Conservation (phyloP, 23 tunicate genomes). For the Phallusia fumigata region DNA sequence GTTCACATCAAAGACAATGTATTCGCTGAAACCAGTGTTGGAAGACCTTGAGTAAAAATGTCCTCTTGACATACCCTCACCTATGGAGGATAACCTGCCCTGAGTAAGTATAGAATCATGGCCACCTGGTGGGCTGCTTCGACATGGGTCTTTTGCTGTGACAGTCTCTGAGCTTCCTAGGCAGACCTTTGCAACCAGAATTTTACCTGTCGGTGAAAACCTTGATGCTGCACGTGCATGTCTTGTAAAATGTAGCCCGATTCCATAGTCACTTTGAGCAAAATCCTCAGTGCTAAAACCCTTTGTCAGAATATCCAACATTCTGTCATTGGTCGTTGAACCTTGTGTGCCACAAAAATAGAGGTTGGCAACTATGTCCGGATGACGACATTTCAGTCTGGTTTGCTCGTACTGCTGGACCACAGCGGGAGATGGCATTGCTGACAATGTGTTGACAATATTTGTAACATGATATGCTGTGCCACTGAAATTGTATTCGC, state of each 20-base stretch:
- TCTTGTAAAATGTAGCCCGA: conserved; percentile 47
- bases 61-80: background rate
- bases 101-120: conserved; percentile 54
- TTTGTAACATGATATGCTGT: conserved; percentile 13
- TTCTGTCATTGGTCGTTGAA: background rate
- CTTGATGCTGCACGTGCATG: conserved; percentile 53
- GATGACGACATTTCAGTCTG: conserved; percentile 21
- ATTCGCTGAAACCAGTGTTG: conserved; percentile 38
- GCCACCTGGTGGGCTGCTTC: conserved; percentile 46
- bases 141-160: conserved; percentile 24
- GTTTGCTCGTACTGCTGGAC: conserved; percentile 6
- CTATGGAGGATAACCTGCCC: conserved; percentile 31
- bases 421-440: conserved; percentile 15
- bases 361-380: conserved; percentile 48
- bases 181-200: conserved; percentile 60
- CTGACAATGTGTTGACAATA: conserved; percentile 12
- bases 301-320: conserved; percentile 12
- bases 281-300: conserved; percentile 38
- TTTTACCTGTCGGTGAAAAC: conserved; percentile 42
- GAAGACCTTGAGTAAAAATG: background rate
- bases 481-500: conserved; percentile 20
- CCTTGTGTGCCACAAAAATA: conserved; percentile 40
- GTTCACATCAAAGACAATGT: conserved; percentile 30
- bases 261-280: conserved; percentile 46
- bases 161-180: conserved; percentile 47